phyloP scores from a whole-genome alignment of 2,888 invertebrate genomes.

The Latheticus oryzae region DNA sequence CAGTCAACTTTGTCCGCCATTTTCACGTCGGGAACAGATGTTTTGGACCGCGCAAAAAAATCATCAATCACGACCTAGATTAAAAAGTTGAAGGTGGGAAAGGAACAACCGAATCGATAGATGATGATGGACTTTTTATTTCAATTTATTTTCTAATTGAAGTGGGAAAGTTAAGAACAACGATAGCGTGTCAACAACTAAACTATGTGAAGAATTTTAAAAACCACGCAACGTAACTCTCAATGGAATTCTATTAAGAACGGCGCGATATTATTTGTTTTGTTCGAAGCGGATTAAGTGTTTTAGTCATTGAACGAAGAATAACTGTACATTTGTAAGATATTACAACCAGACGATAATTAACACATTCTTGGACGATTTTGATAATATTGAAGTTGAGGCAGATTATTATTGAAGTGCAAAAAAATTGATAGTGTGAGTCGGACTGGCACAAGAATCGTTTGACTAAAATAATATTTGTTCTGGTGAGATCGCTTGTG shows the following conservation, averaged over 20 bases:
- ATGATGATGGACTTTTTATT: too few species aligned
- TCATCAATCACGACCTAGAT: constrained; percentile 5
- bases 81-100: neutral
- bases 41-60: constrained; percentile 4
- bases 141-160: too few species aligned
- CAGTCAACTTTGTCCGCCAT: constrained; percentile 11
- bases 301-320: constrained; percentile 29
- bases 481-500: too few species aligned
- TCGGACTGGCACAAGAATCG: too few species aligned
- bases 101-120: constrained; percentile 2
- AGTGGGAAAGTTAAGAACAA: constrained; percentile 4
- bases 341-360: constrained; percentile 15
- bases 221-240: constrained; percentile 15
- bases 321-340: too few species aligned
- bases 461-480: too few species aligned
- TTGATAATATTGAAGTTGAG: too few species aligned
- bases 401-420: too few species aligned
- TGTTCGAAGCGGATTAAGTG: constrained; percentile 14
- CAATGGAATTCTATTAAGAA: constrained; percentile 24
- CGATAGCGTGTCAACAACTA: constrained; percentile 2
- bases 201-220: constrained; percentile 22
- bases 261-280: constrained; percentile 9
- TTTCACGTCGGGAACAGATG: neutral
- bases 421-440: too few species aligned
- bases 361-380: constrained; percentile 32